Evolutionary conservation across 2,888 invertebrate genomes (phyloP).

Genomic region (Ctenicera cuprea): DNA sequence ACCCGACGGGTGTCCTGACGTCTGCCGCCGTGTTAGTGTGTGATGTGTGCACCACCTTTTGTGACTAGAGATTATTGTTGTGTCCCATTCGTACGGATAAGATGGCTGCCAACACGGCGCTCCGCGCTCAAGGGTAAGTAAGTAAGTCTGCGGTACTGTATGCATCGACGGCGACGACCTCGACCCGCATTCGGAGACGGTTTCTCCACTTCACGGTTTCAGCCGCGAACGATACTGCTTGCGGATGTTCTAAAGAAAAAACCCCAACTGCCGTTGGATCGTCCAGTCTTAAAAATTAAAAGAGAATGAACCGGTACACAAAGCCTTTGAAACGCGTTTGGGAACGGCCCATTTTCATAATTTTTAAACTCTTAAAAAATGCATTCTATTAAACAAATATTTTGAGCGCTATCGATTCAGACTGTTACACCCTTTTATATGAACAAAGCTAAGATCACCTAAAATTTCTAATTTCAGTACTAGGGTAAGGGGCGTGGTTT

Average conservation of each 20-base stretch:
- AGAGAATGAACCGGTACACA: neutral
- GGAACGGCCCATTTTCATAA: slow-evolving; percentile 20
- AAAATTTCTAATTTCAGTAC: slow-evolving; percentile 45
- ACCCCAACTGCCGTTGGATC: neutral
- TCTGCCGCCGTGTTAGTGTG: slow-evolving; percentile 63
- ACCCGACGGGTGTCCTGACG: slow-evolving; percentile 70
- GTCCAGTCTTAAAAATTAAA: neutral
- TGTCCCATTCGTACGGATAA: slow-evolving; percentile 62
- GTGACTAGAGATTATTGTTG: slow-evolving; percentile 62
- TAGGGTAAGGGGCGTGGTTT: slow-evolving; percentile 66
- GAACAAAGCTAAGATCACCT: slow-evolving; percentile 41
- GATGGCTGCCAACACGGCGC: slow-evolving; percentile 68
- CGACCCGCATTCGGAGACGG: slow-evolving; percentile 17
- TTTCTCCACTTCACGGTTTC: neutral
- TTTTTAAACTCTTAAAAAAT: neutral
- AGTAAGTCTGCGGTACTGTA: slow-evolving; percentile 61
- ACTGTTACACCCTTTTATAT: slow-evolving; percentile 35
- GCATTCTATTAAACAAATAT: neutral
- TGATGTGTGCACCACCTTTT: slow-evolving; percentile 67
- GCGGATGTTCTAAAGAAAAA: neutral
- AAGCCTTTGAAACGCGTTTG: neutral
- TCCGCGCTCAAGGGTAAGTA: slow-evolving; percentile 67
- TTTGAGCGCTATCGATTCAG: slow-evolving; percentile 27
- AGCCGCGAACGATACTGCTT: neutral
- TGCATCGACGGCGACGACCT: slow-evolving; percentile 31